Conservation (phyloP, 1,140 invertebrate species). For the Solenopsis fugax region DNA sequence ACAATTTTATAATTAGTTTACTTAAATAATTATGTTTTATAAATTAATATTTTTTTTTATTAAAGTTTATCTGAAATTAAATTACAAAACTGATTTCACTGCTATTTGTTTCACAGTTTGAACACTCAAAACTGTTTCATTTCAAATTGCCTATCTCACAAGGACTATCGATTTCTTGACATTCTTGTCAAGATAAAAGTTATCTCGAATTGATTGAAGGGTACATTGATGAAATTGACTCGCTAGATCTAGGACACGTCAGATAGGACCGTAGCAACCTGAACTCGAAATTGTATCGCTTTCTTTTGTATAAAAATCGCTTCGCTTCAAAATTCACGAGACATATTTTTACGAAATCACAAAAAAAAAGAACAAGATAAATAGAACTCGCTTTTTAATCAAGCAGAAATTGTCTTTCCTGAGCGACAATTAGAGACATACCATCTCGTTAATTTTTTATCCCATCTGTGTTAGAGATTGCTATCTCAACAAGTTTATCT, state of each 20-base stretch:
- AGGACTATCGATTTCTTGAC: neutral
- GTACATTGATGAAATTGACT: neutral
- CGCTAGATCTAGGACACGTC: conserved; percentile 6
- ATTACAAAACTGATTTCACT: neutral
- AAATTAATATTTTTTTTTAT: neutral
- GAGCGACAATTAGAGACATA: neutral
- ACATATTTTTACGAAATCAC: neutral
- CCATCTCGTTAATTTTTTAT: neutral
- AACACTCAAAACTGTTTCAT: neutral
- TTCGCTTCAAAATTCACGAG: neutral
- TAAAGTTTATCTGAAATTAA: conserved; percentile 1
- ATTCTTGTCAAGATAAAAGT: conserved; percentile 4
- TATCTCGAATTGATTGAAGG: conserved; percentile 21
- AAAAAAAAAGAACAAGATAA: neutral
- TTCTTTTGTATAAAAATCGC: neutral
- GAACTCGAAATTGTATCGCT: neutral
- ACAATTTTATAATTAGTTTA: neutral
- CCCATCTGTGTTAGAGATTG: neutral
- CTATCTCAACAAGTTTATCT: neutral
- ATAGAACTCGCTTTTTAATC: neutral
- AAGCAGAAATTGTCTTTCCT: neutral
- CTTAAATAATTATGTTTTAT: neutral
- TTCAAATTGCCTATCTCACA: neutral
- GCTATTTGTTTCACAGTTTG: neutral
- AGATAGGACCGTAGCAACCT: neutral